Percentiles rank a stretch among this genome's conserved stretches.
Evolutionary conservation across 2,113 vertebrate genomes (phyloP).

Genomic region (Ammodytes dubius): DNA sequence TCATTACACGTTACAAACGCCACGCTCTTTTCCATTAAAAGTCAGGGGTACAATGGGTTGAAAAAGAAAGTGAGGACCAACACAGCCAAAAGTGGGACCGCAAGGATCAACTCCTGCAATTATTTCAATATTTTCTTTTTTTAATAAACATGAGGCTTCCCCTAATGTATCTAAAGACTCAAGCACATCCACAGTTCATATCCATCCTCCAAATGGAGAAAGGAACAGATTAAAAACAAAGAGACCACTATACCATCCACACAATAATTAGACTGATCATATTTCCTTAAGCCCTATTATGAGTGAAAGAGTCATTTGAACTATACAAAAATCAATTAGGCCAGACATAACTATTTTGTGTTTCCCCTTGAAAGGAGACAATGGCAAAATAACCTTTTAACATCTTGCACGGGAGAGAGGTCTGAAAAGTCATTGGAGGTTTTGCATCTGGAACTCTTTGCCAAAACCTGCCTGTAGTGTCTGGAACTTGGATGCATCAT

Average conservation of each 20-base stretch:
- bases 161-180: conserved; percentile 56
- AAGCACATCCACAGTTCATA: conserved; percentile 76
- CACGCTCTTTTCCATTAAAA: conserved; percentile 26
- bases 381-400: conserved; percentile 19
- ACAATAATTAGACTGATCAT: conserved; percentile 27
- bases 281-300: conserved; percentile 36
- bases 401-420: conserved; percentile 29
- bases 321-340: conserved; percentile 54
- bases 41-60: conserved; percentile 43
- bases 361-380: conserved; percentile 18
- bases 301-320: conserved; percentile 24
- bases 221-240: conserved; percentile 55
- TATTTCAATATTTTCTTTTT: conserved; percentile 42
- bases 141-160: conserved; percentile 55
- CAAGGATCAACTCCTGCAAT: conserved; percentile 40
- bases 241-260: conserved; percentile 43
- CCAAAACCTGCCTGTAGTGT: conserved; percentile 30
- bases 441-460: conserved; percentile 5
- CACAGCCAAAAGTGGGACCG: conserved; percentile 36
- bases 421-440: conserved; percentile 29
- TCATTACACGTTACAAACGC: conserved; percentile 51
- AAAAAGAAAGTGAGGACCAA: conserved; percentile 46
- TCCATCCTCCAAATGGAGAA: conserved; percentile 40
- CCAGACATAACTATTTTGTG: conserved; percentile 8
- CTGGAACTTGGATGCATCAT: background rate